Percentiles rank a stretch among this genome's conserved stretches.
These are phyloP conservation scores for Heterocephalus glaber DNA, from an alignment of 2,113 vertebrate species.

Conservation along the genomic window DNA sequence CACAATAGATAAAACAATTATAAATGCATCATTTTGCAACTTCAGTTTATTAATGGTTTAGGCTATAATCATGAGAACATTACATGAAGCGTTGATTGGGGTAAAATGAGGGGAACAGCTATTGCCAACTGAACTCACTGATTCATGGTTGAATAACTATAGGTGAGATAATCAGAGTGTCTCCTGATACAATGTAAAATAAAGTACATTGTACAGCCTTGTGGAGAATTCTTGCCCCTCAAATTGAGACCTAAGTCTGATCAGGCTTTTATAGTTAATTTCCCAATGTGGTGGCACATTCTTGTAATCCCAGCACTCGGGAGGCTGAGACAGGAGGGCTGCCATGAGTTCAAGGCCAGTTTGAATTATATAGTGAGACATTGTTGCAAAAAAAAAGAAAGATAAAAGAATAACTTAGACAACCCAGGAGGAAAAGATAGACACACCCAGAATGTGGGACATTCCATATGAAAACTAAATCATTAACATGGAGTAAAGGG, in stretches of 20 bases:
- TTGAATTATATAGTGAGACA: background rate
- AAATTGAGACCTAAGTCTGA: background rate
- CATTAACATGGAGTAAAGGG: background rate
- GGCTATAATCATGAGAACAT: background rate
- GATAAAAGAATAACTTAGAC: background rate
- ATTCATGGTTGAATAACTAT: background rate
- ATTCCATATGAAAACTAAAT: background rate
- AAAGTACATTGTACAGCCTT: background rate
- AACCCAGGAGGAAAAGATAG: background rate
- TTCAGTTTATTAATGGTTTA: background rate
- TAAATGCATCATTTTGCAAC: background rate
- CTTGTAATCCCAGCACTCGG: background rate
- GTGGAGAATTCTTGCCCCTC: background rate
- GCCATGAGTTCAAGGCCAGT: background rate
- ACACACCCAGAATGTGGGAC: background rate
- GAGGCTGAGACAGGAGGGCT: background rate
- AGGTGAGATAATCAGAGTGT: background rate
- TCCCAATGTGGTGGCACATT: background rate
- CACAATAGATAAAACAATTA: background rate
- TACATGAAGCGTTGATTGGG: background rate
- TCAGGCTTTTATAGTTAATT: background rate
- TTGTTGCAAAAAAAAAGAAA: background rate
- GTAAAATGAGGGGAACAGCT: background rate
- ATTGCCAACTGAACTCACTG: background rate
- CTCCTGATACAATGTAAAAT: background rate